Base-by-base conservation (phyloP, 2,113 vertebrate species). In the Castor canadensis region DNA sequence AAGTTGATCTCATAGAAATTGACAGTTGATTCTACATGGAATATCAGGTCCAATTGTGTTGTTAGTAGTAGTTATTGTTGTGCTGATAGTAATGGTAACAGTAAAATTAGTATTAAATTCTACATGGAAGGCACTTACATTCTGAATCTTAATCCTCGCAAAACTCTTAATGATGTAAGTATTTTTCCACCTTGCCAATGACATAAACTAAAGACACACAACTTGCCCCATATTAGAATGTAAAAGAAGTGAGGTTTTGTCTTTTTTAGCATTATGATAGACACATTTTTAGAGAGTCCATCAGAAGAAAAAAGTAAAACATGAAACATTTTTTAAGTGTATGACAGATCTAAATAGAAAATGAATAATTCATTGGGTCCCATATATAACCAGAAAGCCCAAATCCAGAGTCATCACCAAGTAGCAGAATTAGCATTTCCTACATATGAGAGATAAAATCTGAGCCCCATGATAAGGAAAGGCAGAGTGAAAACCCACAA, bases 181-280 rank as follows among this genome's bases (percentile, higher is more conserved):
- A 43, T 90, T 54, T 54, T 49, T 35, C 54, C 20, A 77, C 20
- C 16, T 85, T 85, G 64, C 17, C 28, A 3, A 76, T 40, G 58
- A 95, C 73, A 75, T 16, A 85, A 72, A 87, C 45, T 54, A 72
- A 88, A 93, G 58, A 83, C 20, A 93, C 17, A 58, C n/a, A 58
- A 87, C 75, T 56, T 64, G 35, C 17, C 40, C 56, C 52, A 76
- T 40, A 83, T 30, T 73, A 49, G 49, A 90, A 64, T 32, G 43
- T 11, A 71, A 80, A 87, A 45, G 30, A 93, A 62, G 20, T 47
- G 32, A 92, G 80, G 32, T 40, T 40, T 93, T 89, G 5, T n/a
- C 49, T n/a, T 67, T 86, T 95, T 77, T 71, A 38, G 47, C 9
- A 93, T 30, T 17, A 82, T 11, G 20, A 24, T 38, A 22, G 30